Evolutionary conservation across 2,888 invertebrate species (phyloP), one percentile per base, ranked within the genome.

Genomic region (Folsomia manolachei): DNA sequence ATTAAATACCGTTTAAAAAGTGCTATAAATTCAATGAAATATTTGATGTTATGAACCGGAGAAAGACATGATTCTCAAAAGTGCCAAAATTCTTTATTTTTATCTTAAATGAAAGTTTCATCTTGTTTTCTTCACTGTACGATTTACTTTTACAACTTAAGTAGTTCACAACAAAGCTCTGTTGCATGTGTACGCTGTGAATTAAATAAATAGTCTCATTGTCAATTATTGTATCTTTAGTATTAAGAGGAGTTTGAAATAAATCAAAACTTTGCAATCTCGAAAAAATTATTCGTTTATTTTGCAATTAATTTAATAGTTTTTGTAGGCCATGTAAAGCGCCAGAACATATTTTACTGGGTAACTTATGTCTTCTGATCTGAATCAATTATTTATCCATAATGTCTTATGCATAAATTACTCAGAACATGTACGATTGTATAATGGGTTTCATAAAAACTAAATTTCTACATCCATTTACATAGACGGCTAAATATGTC

Each of bases 221-320:
- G 63, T 63, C 63, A 63, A 27, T 63, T 27, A n/a, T 27, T 19
- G 18, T 56, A 56, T 56, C 7, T 39, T 39, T 39, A 24, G 62
- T 27, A 21, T n/a, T 63, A n/a, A 39, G 39, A 63, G 26, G 14
- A 63, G 63, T 63, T 62, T 62, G 63, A 26, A 63, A 63, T 63
- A 63, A 63, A 63, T 63, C 63, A 26, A 63, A 63, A 26, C 27
- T 63, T 62, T 63, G 63, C 63, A 63, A 63, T 63, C 63, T 63
- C 63, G 23, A 56, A 56, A 56, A 14, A 21, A 14, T 4, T 21
- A 14, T 39, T 39, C 7, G 14, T 9, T 14, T 39, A 9, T 39
- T 9, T 14, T 39, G 4, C 7, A 9, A 39, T 39, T 14, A 39
- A 39, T 39, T 39, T n/a, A n/a, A n/a, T n/a, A n/a, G n/a, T n/a